Conservation (phyloP, 2,113 vertebrate species). For the Thamnophis sirtalis region DNA sequence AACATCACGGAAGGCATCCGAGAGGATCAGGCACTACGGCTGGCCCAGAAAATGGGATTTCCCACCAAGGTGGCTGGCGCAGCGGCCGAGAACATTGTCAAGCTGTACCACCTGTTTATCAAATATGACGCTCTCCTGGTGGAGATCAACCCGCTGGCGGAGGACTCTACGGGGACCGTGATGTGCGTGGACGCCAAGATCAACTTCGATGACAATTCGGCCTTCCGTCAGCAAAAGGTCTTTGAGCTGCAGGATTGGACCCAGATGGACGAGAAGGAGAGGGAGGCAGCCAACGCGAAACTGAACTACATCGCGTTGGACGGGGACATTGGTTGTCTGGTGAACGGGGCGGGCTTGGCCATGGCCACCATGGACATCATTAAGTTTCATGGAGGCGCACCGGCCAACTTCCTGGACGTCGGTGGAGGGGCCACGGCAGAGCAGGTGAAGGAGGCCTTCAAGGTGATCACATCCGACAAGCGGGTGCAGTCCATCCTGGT, state of each 20-base stretch:
- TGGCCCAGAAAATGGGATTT: slow-evolving; percentile 94
- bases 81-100: slow-evolving; percentile 91
- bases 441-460: slow-evolving; percentile 97
- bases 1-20: slow-evolving; percentile 91
- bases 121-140: slow-evolving; percentile 94
- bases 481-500: slow-evolving; percentile 94
- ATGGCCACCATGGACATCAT: slow-evolving; percentile 99
- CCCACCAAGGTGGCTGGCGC: slow-evolving; percentile 79
- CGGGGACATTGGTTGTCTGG: slow-evolving; percentile 93
- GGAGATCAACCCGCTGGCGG: slow-evolving; percentile 98
- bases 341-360: slow-evolving; percentile 94
- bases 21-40: slow-evolving; percentile 87
- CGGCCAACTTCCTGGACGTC: slow-evolving; percentile 91
- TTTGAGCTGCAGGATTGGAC: slow-evolving; percentile 91
- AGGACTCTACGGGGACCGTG: slow-evolving; percentile 89
- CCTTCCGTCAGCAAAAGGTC: slow-evolving; percentile 80
- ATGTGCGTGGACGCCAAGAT: slow-evolving; percentile 98
- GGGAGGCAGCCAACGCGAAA: slow-evolving; percentile 82
- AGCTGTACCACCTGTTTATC: slow-evolving; percentile 90
- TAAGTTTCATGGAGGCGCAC: slow-evolving; percentile 93
- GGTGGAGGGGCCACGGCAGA: slow-evolving; percentile 92
- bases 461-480: slow-evolving; percentile 66
- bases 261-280: slow-evolving; percentile 89
- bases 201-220: slow-evolving; percentile 93
- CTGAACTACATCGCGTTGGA: slow-evolving; percentile 96